Conservation (phyloP, 2,113 vertebrate genomes). For the Corythoichthys haematopterus region DNA sequence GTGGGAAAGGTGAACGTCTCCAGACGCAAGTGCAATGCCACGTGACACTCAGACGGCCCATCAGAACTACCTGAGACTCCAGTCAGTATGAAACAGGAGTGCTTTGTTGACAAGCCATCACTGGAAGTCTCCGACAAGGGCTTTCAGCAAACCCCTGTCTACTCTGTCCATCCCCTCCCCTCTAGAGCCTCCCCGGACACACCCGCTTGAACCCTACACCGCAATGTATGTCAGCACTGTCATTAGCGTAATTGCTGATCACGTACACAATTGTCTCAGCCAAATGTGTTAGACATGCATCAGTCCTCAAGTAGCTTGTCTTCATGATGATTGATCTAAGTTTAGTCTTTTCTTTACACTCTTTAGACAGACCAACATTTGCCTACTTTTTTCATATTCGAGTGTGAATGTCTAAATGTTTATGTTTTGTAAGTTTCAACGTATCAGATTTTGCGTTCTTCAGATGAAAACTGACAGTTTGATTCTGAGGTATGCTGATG, state of each 20-base stretch:
- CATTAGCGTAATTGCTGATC: constrained; percentile 70
- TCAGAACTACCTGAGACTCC: constrained; percentile 64
- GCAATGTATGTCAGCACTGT: constrained; percentile 61
- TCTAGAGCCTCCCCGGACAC: constrained; percentile 26
- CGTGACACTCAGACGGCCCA: constrained; percentile 37
- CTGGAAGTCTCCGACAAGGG: constrained; percentile 48
- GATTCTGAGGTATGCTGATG: constrained; percentile 44
- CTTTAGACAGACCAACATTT: not conserved
- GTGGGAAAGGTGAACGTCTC: constrained; percentile 38
- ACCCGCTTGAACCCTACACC: constrained; percentile 45
- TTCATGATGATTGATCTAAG: constrained; percentile 5
- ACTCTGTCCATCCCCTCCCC: constrained; percentile 23
- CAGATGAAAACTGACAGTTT: constrained; percentile 49
- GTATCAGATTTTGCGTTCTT: constrained; percentile 21
- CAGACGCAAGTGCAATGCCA: constrained; percentile 33
- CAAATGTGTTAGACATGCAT: constrained; percentile 34
- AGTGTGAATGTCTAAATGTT: constrained; percentile 23
- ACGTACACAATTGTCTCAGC: constrained; percentile 54
- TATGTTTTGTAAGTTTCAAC: constrained; percentile 20
- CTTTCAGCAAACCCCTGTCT: constrained; percentile 52
- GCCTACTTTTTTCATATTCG: constrained; percentile 7
- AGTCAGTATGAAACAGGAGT: constrained; percentile 67
- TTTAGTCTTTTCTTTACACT: constrained; percentile 19
- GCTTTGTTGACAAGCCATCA: constrained; percentile 68
- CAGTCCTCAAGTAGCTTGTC: constrained; percentile 32